Percentiles rank a stretch among this genome's conserved stretches.
phyloP scores from a whole-genome alignment of 2,888 invertebrate species.

The Ellobium chinense region DNA sequence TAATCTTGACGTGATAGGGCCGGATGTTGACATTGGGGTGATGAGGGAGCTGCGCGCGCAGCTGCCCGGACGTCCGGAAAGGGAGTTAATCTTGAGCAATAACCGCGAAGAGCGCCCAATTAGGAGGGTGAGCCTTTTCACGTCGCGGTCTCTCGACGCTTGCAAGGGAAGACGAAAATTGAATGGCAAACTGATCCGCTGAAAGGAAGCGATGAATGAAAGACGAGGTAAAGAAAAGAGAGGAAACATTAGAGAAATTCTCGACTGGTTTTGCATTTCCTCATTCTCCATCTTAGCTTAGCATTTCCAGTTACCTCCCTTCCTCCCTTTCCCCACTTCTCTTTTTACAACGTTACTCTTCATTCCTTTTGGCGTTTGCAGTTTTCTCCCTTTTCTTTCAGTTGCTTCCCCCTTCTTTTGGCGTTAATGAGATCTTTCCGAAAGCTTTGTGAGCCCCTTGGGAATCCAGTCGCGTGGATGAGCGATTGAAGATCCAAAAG shows the following conservation, averaged over 20 bases:
- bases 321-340: background rate
- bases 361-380: background rate
- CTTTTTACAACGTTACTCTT: background rate
- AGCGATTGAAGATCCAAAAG: background rate
- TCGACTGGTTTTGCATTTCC: slow-evolving; percentile 20
- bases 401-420: background rate
- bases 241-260: slow-evolving; percentile 1
- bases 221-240: slow-evolving; percentile 5
- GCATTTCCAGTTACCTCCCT: slow-evolving; percentile 4
- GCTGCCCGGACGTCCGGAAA: slow-evolving; percentile 49
- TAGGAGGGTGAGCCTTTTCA: slow-evolving; percentile 37
- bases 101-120: slow-evolving; percentile 37
- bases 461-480: background rate
- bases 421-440: slow-evolving; percentile 15
- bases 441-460: background rate
- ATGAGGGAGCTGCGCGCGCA: slow-evolving; percentile 55
- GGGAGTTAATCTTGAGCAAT: slow-evolving; percentile 47
- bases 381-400: background rate
- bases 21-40: slow-evolving; percentile 60
- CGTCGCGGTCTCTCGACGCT: slow-evolving; percentile 19
- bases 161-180: slow-evolving; percentile 9
- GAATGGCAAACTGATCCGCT: slow-evolving; percentile 36
- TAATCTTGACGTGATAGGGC: slow-evolving; percentile 72
- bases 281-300: slow-evolving; percentile 3
- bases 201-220: slow-evolving; percentile 22